Percentiles rank a stretch among this genome's conserved stretches.
Conservation (phyloP, 1,140 invertebrate genomes). For the Brachionus plicatilis region DNA sequence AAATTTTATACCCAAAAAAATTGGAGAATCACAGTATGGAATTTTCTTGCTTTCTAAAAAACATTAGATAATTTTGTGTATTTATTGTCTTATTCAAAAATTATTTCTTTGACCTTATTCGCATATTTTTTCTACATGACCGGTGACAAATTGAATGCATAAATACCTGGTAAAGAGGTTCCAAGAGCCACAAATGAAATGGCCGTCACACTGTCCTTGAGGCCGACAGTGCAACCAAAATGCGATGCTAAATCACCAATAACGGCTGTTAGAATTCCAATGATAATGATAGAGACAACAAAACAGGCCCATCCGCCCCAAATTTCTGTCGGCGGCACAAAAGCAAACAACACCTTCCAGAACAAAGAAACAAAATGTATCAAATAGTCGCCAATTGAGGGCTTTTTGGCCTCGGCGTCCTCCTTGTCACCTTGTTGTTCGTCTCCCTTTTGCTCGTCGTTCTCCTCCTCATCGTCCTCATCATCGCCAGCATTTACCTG, state of each 20-base stretch:
- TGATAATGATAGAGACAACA: constrained; percentile 80
- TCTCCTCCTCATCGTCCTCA: constrained; percentile 62
- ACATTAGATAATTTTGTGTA: too few relatives aligned
- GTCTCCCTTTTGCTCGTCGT: constrained; percentile 50
- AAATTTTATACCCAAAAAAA: too few relatives aligned
- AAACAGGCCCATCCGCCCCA: constrained; percentile 87
- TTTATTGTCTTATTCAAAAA: too few relatives aligned
- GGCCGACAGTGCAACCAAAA: constrained; percentile 92
- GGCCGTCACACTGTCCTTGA: constrained; percentile 90
- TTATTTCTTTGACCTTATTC: too few relatives aligned
- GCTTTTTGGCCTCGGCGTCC: constrained; percentile 57
- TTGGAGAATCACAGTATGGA: too few relatives aligned
- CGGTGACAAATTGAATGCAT: too few relatives aligned
- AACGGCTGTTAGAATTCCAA: constrained; percentile 85
- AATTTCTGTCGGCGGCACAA: constrained; percentile 81
- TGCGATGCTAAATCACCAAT: constrained; percentile 92
- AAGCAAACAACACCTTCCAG: constrained; percentile 95
- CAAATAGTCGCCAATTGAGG: constrained; percentile 82
- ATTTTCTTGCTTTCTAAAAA: too few relatives aligned
- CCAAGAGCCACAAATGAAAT: constrained; percentile 91
- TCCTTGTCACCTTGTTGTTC: constrained; percentile 56
- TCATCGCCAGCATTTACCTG: constrained; percentile 76
- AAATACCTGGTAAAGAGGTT: constrained; percentile 85
- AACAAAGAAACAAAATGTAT: constrained; percentile 92
- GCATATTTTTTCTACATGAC: too few relatives aligned